Base-by-base conservation (phyloP, 2,797 vertebrate species). In the Gorsachius magnificus region DNA sequence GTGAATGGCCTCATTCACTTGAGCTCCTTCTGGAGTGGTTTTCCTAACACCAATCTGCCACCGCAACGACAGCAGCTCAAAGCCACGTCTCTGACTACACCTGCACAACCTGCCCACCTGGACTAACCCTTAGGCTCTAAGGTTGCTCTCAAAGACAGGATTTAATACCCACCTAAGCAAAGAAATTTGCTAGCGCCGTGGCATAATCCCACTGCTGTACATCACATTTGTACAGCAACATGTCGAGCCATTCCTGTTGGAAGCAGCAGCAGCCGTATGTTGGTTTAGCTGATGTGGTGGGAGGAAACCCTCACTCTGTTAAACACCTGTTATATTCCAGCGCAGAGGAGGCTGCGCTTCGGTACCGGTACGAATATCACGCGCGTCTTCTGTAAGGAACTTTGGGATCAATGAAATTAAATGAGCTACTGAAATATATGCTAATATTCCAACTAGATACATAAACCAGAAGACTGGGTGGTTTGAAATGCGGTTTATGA, bases 381-480 rank as follows among this genome's bases (percentile, higher is more conserved):
- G 1, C 6, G 1, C 3, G 6, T 83, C 69, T 93, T 83, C 54
- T 70, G 72, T 63, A 81, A 95, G 76, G 81, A 91, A 95, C 87
- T 96, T 82, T 68, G 92, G 89, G 96, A 96, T 95, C 93, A 64
- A 90, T 95, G 93, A 93, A 95, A 95, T 95, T 22, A 95, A 95
- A 97, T 92, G 91, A 97, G 91, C 89, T 97, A 54, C 91, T 81
- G 79, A 88, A 96, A 97, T 97, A 89, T 60, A 94, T 88, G 94
- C 66, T 97, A 96, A 97, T 96, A 97, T 94, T 95, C 87, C 87
- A 95, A 84, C 92, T 77, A 96, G 93, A 93, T 94, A 94, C 89
- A 97, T 96, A 97, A 97, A 96, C 46, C 95, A 97, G 96, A 96
- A 97, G 89, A 94, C 89, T 90, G 96, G 92, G 91, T 94, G 89